These are phyloP conservation scores for Glossophaga mutica DNA, from an alignment of 2,797 vertebrate genomes.

Conservation along the genomic window DNA sequence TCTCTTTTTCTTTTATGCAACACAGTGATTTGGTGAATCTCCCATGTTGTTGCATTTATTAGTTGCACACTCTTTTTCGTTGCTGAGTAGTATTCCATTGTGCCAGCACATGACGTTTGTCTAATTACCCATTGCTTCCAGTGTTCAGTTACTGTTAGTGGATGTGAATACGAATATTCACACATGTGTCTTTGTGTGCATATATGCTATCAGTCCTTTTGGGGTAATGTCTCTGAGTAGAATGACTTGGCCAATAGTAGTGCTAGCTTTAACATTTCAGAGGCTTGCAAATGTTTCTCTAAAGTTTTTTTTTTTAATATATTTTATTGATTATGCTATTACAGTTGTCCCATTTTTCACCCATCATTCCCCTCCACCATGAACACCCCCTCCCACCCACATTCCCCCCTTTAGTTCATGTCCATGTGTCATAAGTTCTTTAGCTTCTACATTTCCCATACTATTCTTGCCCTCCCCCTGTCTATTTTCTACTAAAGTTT, in stretches of 20 bases:
- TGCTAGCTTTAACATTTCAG: background rate
- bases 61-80: background rate
- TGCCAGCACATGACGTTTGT: background rate
- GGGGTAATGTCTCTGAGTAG: background rate
- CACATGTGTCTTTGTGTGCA: background rate
- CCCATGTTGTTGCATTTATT: accelerated
- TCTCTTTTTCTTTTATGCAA: background rate
- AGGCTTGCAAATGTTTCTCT: background rate
- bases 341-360: no score
- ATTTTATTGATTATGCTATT: no score
- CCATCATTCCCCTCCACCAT: no score
- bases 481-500: no score
- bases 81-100: background rate
- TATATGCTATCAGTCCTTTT: background rate
- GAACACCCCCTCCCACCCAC: no score
- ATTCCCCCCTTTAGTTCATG: no score
- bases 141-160: background rate
- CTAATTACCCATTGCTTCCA: background rate
- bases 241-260: background rate
- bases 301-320: background rate
- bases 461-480: no score
- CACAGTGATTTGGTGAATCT: background rate
- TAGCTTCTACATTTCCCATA: no score
- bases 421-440: no score
- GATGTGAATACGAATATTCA: background rate